Conservation (phyloP, 2,888 invertebrate species). For the Hemistola chrysoprasaria region DNA sequence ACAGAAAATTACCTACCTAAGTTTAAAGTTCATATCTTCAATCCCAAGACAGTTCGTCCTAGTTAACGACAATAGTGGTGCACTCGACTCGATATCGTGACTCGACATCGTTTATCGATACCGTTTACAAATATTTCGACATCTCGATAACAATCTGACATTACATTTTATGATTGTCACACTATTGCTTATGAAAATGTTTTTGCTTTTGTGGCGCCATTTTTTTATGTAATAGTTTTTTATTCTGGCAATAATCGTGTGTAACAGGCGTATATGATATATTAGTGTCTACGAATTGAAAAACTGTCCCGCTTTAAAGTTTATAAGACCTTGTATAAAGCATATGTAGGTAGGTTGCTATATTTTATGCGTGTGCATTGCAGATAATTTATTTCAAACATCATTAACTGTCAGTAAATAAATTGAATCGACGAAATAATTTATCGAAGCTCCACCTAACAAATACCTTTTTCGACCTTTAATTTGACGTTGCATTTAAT, state of each 20-base stretch:
- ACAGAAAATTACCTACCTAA: too few species aligned
- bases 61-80: slow-evolving; percentile 50
- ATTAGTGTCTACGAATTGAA: too few species aligned
- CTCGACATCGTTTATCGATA: slow-evolving; percentile 61
- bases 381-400: not conserved
- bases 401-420: not conserved
- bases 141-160: slow-evolving; percentile 60
- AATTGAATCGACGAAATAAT: slow-evolving; percentile 3
- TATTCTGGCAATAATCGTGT: not conserved
- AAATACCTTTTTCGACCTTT: slow-evolving; percentile 19
- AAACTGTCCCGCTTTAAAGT: too few species aligned
- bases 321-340: too few species aligned
- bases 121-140: slow-evolving; percentile 79
- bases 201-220: slow-evolving; percentile 16
- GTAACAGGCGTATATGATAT: too few species aligned
- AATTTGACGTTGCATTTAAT: slow-evolving; percentile 18
- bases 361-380: too few species aligned
- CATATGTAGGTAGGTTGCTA: too few species aligned
- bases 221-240: not conserved
- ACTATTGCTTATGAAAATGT: slow-evolving; percentile 12
- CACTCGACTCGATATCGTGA: slow-evolving; percentile 55
- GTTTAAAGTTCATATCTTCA: not conserved
- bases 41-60: slow-evolving; percentile 32
- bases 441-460: slow-evolving; percentile 17
- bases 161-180: slow-evolving; percentile 26